A percentile compares a stretch with the other conserved stretches of the same genome.
Evolutionary conservation across 2,888 invertebrate species (phyloP).

Genomic region (Rapana venosa): DNA sequence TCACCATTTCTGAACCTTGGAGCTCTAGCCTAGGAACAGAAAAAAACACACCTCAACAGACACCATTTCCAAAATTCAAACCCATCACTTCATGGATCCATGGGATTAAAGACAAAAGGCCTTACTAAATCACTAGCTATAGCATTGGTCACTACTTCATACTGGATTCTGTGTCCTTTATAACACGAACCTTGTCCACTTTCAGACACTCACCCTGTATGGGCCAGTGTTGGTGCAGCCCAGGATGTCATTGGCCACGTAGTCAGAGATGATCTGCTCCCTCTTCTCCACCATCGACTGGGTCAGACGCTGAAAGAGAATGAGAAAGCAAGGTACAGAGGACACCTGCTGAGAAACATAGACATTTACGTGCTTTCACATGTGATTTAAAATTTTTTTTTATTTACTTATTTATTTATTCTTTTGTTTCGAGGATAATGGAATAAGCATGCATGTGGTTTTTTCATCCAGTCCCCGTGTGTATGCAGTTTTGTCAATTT

Average conservation of each 20-base stretch:
- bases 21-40: no score
- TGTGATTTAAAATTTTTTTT: no score
- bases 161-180: background rate
- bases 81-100: no score
- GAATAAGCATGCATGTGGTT: no score
- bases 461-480: no score
- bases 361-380: background rate
- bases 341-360: background rate
- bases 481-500: no score
- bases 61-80: no score
- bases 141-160: background rate
- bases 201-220: conserved; percentile 68
- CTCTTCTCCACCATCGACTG: conserved; percentile 71
- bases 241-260: conserved; percentile 76
- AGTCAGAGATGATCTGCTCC: conserved; percentile 73
- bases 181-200: background rate
- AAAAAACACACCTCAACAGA: no score
- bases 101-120: background rate
- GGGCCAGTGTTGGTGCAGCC: conserved; percentile 72
- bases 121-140: background rate
- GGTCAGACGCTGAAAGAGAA: conserved; percentile 65
- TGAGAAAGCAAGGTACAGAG: no score
- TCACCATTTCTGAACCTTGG: no score
- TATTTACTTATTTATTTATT: no score
- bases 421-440: no score